A percentile compares a stretch with the other conserved stretches of the same genome.
These are phyloP conservation scores for Colinus virginianus DNA, from an alignment of 2,113 vertebrate genomes.

Conservation along the genomic window DNA sequence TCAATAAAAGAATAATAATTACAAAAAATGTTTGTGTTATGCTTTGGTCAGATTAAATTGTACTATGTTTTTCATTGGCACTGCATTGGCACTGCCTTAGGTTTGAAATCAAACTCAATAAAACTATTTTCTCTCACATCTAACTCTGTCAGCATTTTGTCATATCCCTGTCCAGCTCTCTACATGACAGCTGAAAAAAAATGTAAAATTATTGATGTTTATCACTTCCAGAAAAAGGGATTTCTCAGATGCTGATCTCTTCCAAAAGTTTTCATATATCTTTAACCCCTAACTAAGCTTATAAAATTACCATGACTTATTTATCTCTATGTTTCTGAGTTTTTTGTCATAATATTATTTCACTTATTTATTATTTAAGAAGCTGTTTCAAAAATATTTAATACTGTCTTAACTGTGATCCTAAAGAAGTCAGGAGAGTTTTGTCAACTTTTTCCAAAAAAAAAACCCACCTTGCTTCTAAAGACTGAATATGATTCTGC, in stretches of 20 bases:
- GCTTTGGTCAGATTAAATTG: conserved; percentile 1
- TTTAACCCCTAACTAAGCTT: neutral
- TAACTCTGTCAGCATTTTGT: neutral
- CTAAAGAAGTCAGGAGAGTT: neutral
- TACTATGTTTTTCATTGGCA: neutral
- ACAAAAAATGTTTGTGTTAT: neutral
- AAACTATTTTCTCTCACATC: neutral
- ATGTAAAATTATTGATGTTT: neutral
- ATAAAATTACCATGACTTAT: conserved; percentile 21
- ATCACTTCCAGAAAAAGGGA: neutral
- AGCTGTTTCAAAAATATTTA: neutral
- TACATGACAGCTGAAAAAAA: neutral
- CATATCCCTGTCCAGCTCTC: neutral
- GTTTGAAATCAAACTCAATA: neutral
- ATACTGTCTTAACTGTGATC: neutral
- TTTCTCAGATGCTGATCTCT: neutral
- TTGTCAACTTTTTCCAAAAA: neutral
- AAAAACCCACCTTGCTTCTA: neutral
- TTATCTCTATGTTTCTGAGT: neutral
- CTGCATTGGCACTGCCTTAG: neutral
- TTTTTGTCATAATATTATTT: conserved; percentile 10
- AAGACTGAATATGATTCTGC: neutral
- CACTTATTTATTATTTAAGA: neutral
- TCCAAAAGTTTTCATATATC: neutral
- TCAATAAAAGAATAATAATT: conserved; percentile 9